These are phyloP conservation scores for Cyphomyrus discorhynchus DNA, from an alignment of 2,113 vertebrate species.

Conservation along the genomic window DNA sequence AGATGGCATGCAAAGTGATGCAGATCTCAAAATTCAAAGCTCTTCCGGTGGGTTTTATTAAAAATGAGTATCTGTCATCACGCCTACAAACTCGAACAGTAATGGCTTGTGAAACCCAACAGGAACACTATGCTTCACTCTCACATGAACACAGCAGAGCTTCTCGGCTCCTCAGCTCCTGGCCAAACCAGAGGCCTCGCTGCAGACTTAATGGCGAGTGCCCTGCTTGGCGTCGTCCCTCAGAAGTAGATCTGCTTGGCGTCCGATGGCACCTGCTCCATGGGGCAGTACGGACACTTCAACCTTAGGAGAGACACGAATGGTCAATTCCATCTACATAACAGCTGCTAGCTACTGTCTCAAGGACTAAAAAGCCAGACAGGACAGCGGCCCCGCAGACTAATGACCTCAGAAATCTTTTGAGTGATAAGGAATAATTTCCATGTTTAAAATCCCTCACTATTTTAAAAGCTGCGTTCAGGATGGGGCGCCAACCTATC, in stretches of 20 bases:
- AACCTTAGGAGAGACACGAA: constrained; percentile 58
- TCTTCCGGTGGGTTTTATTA: constrained; percentile 37
- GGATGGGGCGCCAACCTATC: background rate
- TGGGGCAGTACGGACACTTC: constrained; percentile 80
- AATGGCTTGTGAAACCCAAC: constrained; percentile 73
- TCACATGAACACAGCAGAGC: constrained; percentile 33
- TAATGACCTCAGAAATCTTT: background rate
- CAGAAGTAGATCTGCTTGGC: constrained; percentile 84
- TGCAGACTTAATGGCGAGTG: background rate
- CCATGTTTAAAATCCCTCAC: background rate
- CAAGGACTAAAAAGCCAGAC: background rate
- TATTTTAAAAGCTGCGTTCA: background rate
- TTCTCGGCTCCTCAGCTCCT: background rate
- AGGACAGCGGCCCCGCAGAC: background rate
- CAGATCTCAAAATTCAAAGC: constrained; percentile 19
- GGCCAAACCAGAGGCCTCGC: background rate
- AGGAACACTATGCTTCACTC: constrained; percentile 58
- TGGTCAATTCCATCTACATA: background rate
- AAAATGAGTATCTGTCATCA: constrained; percentile 62
- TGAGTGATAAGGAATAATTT: background rate
- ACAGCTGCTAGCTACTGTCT: background rate
- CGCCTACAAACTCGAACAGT: constrained; percentile 51
- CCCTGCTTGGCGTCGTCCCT: constrained; percentile 22
- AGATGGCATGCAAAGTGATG: constrained; percentile 22
- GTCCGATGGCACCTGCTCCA: constrained; percentile 78